phyloP scores from a whole-genome alignment of 2,888 invertebrate species.

The Brachypalpus laphriformis region DNA sequence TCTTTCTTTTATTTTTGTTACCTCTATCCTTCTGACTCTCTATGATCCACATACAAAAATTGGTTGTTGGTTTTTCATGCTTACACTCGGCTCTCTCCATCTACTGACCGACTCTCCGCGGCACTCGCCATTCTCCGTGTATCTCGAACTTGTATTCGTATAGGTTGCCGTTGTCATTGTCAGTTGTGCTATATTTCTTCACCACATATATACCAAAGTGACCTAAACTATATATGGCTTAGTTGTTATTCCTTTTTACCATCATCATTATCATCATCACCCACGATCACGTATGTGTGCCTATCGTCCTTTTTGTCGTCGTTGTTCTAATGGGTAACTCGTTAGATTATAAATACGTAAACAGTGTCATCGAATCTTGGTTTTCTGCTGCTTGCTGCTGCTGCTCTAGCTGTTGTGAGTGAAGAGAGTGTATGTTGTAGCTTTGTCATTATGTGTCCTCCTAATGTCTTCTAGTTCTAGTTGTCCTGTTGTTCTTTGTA shows the following conservation, averaged over 20 bases:
- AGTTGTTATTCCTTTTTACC: constrained; percentile 53
- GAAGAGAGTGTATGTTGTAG: constrained; percentile 31
- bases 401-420: not conserved
- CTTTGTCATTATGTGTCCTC: constrained; percentile 18
- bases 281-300: constrained; percentile 44
- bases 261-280: constrained; percentile 34
- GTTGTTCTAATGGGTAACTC: constrained; percentile 57
- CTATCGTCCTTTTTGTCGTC: constrained; percentile 48
- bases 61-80: constrained; percentile 42
- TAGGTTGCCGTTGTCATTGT: constrained; percentile 52
- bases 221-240: constrained; percentile 47
- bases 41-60: constrained; percentile 23
- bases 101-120: constrained; percentile 24
- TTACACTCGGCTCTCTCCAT: not conserved
- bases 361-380: constrained; percentile 54
- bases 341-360: constrained; percentile 68
- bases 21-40: constrained; percentile 49
- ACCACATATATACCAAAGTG: constrained; percentile 37
- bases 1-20: constrained; percentile 26
- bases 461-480: constrained; percentile 8
- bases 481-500: constrained; percentile 15
- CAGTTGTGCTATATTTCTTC: constrained; percentile 57
- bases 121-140: constrained; percentile 48
- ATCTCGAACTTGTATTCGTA: constrained; percentile 44
- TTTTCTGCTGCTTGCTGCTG: not conserved